Evolutionary conservation across 2,113 vertebrate species (phyloP).

Genomic region (Anguilla japonica): DNA sequence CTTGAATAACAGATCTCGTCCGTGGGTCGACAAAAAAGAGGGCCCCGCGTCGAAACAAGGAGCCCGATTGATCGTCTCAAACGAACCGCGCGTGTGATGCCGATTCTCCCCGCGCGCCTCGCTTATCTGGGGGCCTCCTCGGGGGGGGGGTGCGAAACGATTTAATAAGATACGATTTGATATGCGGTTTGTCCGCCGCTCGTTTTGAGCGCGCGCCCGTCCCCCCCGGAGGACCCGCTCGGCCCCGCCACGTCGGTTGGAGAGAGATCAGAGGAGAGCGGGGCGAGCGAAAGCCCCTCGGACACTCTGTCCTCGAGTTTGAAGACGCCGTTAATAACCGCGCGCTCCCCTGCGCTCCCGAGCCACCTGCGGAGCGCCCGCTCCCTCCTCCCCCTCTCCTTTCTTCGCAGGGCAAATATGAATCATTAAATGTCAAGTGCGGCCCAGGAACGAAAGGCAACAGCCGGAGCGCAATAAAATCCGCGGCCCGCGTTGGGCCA

Average conservation of each 20-base stretch:
- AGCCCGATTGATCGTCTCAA: constrained; percentile 18
- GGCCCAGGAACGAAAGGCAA: constrained; percentile 8
- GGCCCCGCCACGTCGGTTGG: neutral
- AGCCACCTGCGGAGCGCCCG: constrained; percentile 3
- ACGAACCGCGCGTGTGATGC: neutral
- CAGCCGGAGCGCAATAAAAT: neutral
- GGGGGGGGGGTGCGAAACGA: neutral
- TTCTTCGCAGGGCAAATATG: neutral
- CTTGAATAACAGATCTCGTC: constrained; percentile 28
- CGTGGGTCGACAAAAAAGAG: constrained; percentile 9
- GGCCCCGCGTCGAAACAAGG: constrained; percentile 14
- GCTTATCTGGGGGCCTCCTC: neutral
- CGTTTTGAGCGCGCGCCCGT: neutral
- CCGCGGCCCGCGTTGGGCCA: neutral
- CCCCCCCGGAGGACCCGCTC: neutral
- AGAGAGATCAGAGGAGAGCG: constrained; percentile 21
- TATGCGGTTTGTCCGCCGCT: constrained; percentile 17
- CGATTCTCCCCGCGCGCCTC: neutral
- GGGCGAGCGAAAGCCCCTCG: neutral
- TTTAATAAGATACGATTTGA: constrained; percentile 26
- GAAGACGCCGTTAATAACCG: constrained; percentile 1
- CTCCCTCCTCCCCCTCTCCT: neutral
- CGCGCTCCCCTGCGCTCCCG: neutral
- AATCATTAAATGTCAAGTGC: constrained; percentile 26
- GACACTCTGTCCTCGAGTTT: constrained; percentile 1